Evolutionary conservation across 2,797 vertebrate species (phyloP), one percentile per base, ranked within the genome.

Genomic region (Protonibea diacanthus): DNA sequence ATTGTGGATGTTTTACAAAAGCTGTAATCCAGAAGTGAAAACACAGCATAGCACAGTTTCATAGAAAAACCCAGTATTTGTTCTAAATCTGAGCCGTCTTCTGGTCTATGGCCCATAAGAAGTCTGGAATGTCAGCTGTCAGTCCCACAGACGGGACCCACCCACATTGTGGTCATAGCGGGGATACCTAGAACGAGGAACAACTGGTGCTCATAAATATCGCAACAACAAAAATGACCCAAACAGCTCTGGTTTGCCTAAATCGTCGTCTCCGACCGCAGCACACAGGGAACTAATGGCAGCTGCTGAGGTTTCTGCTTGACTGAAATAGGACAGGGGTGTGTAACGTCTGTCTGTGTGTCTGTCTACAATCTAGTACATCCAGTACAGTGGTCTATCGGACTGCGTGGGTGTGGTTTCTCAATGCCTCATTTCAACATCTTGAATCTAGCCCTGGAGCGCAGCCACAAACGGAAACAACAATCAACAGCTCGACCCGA

Each of bases 71-170:
- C 33, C 27, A 63, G 58, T 29, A 71, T 91, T 89, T 90, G 74
- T 76, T 89, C 87, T 86, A 91, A 91, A 91, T 92, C 64, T 38
- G 55, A 86, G 64, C 53, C 20, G 71, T 77, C 62, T 55, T 78
- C 81, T 66, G 74, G 83, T 86, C 68, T 57, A 56, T 0, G 80
- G 87, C 83, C 88, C 85, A 86, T 79, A 80, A 74, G 85, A 76
- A 48, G 79, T 81, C 61, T 82, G 92, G 93, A 91, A 94, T 94
- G 91, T 92, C 92, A 94, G 91, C 90, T 92, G 93, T 91, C 92
- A 71, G 85, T 92, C 83, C 87, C 73, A 20, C 83, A 85, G 76
- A 86, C 57, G 81, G 83, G 81, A 86, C 80, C 85, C 88, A 89
- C 92, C 92, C 90, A 90, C 88, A 88, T 76, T 91, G 90, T 80